Evolutionary conservation across 2,888 invertebrate genomes (phyloP), one percentile per base, ranked within the genome.

Genomic region (Lasioglossum pauxillum): DNA sequence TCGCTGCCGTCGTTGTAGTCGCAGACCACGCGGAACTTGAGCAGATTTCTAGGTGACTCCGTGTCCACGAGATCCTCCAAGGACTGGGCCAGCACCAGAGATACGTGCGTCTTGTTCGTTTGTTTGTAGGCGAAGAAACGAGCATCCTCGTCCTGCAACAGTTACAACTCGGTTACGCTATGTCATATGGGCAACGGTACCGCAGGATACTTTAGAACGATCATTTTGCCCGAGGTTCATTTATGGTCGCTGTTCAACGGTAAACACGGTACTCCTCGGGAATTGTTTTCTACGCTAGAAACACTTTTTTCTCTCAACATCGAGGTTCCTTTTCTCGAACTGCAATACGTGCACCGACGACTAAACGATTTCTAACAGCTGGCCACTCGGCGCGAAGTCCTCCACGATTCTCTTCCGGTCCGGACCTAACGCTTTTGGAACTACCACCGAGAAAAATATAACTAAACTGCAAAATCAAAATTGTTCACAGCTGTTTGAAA

Each of bases 11-110:
- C 96, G 77, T 97, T 96, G 91, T 96, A 97, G 93, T 97, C 97
- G 93, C 98, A 98, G 69, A 97, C 97, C 53, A 98, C 96, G 71
- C 98, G 96, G 95, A 98, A 98, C 95, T 98, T 98, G 85, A 98
- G 96, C 75, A 98, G 96, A 95, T 98, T 98, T 94, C 97, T 97
- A 0, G 98, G 98, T 77, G 96, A 96, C 93, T 98, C 98, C 35
- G 97, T 96, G 96, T 98, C 98, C 38, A 98, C 98, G 72, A 98
- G 96, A 78, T 97, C 96, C 92, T 98, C 98, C 88, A 98, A 95
- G 3, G 97, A 97, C 95, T 97, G 97, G 0, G 97, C 97, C 86
- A 98, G 95, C 80, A 97, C 96, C 77, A 98, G 96, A 7, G 98
- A 97, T 87, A 98, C 97, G 88, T 97, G 97, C 0, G 98, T 98